These are phyloP conservation scores for Amiota mariae DNA, from an alignment of 2,888 invertebrate species.

Conservation along the genomic window DNA sequence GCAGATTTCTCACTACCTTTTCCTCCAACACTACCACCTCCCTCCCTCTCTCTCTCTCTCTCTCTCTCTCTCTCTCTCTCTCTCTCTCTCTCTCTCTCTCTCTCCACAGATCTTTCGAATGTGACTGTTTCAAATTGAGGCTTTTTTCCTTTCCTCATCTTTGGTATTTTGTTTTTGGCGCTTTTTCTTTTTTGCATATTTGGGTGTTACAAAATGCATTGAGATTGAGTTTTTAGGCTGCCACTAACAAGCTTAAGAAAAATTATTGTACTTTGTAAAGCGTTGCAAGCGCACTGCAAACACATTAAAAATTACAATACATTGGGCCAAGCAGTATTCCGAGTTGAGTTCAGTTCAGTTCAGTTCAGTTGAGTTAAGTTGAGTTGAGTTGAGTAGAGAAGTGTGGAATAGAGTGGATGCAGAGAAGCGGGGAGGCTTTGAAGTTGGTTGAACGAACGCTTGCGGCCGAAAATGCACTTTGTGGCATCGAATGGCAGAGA, in stretches of 20 bases:
- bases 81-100: too few species aligned
- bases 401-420: background rate
- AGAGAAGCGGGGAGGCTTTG: background rate
- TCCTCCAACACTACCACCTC: too few species aligned
- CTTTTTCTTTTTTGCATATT: conserved; percentile 29
- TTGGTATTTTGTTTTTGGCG: conserved; percentile 34
- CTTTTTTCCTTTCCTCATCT: background rate
- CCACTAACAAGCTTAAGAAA: conserved; percentile 71
- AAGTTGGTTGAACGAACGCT: conserved; percentile 46
- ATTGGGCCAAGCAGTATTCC: conserved; percentile 2
- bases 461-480: conserved; percentile 69
- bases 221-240: conserved; percentile 43
- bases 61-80: too few species aligned
- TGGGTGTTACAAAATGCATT: conserved; percentile 50
- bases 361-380: background rate
- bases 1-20: background rate
- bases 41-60: too few species aligned
- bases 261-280: conserved; percentile 64
- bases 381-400: background rate
- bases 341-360: background rate
- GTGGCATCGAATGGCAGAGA: conserved; percentile 42
- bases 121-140: conserved; percentile 2
- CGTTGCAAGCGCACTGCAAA: conserved; percentile 51
- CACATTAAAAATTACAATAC: conserved; percentile 60
- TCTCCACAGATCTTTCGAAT: background rate